Conservation (phyloP, 2,113 vertebrate genomes). For the Sula dactylatra region DNA sequence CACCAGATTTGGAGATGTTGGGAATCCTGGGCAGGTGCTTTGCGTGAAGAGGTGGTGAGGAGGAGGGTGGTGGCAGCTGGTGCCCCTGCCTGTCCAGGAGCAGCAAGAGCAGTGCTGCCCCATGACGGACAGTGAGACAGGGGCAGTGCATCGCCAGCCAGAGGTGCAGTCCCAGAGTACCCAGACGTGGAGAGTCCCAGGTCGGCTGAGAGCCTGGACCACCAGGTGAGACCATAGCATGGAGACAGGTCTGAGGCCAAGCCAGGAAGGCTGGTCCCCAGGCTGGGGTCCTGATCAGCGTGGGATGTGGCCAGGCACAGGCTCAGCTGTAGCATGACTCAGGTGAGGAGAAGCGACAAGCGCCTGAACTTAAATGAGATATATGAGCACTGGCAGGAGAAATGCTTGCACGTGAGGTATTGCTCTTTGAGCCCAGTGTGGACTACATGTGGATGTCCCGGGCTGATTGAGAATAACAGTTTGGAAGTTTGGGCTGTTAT, state of each 20-base stretch:
- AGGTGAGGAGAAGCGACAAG: neutral
- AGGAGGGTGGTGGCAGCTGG: neutral
- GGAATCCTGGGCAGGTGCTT: neutral
- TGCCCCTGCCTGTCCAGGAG: neutral
- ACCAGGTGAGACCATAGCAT: fast-evolving
- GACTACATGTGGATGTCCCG: neutral
- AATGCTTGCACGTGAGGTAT: neutral
- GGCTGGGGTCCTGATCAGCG: fast-evolving
- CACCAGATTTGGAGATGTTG: neutral
- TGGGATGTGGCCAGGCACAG: fast-evolving
- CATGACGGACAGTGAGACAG: fast-evolving
- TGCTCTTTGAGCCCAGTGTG: neutral
- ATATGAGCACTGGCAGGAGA: neutral
- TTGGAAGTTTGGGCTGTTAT: neutral
- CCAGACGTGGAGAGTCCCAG: fast-evolving
- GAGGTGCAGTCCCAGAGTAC: too few species aligned
- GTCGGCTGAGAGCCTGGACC: neutral
- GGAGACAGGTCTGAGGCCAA: neutral
- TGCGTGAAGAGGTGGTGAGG: too few species aligned
- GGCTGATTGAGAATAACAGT: neutral
- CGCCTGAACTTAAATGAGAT: neutral
- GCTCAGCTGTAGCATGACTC: fast-evolving
- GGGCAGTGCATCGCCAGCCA: fast-evolving
- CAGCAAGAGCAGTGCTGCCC: neutral
- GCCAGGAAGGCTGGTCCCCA: neutral